Evolutionary conservation across 2,113 vertebrate species (phyloP).

Genomic region (Lamprologus ornatipinnis): DNA sequence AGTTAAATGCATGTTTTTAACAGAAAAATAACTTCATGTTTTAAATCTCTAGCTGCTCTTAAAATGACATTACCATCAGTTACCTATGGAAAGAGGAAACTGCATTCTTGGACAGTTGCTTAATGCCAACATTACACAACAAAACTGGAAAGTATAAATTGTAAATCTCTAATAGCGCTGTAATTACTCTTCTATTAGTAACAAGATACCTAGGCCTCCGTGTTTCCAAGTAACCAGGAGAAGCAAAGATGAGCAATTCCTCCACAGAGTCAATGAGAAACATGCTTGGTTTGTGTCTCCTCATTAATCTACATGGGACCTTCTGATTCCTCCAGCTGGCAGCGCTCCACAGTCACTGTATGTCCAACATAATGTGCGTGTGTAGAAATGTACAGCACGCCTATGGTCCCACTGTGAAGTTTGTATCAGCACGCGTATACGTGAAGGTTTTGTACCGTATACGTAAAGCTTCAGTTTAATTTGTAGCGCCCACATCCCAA

Average conservation of each 20-base stretch:
- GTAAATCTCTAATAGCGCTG: slow-evolving; percentile 49
- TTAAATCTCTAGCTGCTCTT: not conserved
- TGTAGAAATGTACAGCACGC: not conserved
- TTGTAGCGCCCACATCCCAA: not conserved
- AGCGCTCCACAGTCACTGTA: slow-evolving; percentile 20
- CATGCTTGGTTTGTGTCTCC: slow-evolving; percentile 57
- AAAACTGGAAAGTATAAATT: slow-evolving; percentile 33
- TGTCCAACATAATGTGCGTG: not conserved
- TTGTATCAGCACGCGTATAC: not conserved
- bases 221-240: slow-evolving; percentile 52
- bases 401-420: not conserved
- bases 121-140: slow-evolving; percentile 32
- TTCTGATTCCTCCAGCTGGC: slow-evolving; percentile 51
- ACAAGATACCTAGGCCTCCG: slow-evolving; percentile 42
- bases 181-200: slow-evolving; percentile 67
- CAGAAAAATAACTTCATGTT: not conserved
- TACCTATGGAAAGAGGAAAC: slow-evolving; percentile 2
- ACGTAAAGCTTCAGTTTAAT: not conserved
- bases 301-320: slow-evolving; percentile 63
- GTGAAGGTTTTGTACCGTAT: not conserved
- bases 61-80: not conserved
- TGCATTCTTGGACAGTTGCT: not conserved
- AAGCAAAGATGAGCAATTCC: slow-evolving; percentile 46
- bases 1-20: not conserved
- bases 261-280: slow-evolving; percentile 62